phyloP scores from a whole-genome alignment of 2,797 vertebrate genomes.

The Avahi laniger region DNA sequence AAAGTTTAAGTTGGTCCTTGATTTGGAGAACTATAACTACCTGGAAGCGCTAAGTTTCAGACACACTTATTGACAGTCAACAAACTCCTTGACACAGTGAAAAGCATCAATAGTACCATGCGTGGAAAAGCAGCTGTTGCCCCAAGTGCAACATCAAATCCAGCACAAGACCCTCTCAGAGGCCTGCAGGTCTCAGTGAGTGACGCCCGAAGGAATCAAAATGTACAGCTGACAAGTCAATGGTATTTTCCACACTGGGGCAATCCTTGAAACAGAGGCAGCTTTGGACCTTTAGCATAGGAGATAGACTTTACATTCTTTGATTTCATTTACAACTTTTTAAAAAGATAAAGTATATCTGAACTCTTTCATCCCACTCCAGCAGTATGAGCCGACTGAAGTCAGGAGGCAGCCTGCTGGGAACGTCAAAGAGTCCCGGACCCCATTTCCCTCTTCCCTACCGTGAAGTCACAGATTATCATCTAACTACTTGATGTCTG shows the following conservation, averaged over 20 bases:
- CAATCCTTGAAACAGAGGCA: slow-evolving; percentile 49
- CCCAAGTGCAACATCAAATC: slow-evolving; percentile 23
- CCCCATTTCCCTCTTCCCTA: slow-evolving; percentile 36
- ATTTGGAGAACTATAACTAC: slow-evolving; percentile 72
- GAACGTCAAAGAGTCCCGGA: slow-evolving; percentile 47
- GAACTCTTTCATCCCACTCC: slow-evolving; percentile 30
- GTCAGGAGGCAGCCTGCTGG: slow-evolving; percentile 52
- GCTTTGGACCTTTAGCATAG: slow-evolving; percentile 85
- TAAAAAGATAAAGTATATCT: slow-evolving; percentile 67
- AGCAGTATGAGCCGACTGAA: slow-evolving; percentile 53
- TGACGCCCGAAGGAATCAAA: slow-evolving; percentile 38
- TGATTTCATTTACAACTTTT: slow-evolving; percentile 80
- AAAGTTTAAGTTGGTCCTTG: slow-evolving; percentile 84
- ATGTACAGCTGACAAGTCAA: neutral
- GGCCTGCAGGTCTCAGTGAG: neutral
- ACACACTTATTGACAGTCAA: slow-evolving; percentile 74
- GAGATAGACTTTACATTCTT: slow-evolving; percentile 81
- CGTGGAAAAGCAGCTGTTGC: slow-evolving; percentile 70
- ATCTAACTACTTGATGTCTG: neutral
- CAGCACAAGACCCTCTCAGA: neutral
- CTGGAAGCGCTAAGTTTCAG: slow-evolving; percentile 80
- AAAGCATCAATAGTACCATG: slow-evolving; percentile 66
- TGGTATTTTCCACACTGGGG: neutral
- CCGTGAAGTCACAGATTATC: neutral
- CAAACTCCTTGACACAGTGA: slow-evolving; percentile 57